Evolutionary conservation across 2,888 invertebrate species (phyloP).

Genomic region (Agriopis leucophaearia): DNA sequence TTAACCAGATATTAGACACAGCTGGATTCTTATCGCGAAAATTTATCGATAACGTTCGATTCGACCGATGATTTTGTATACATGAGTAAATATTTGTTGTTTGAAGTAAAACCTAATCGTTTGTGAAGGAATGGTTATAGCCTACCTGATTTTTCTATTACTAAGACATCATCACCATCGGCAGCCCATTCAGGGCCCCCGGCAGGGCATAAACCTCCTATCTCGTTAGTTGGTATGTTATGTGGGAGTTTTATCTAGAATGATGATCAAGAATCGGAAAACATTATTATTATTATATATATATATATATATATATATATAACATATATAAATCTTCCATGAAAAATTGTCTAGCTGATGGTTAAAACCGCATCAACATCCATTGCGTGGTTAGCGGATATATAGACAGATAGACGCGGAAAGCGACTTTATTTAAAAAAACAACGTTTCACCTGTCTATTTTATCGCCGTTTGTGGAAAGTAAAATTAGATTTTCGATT

Average conservation of each 20-base stretch:
- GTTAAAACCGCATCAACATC: too few relatives aligned
- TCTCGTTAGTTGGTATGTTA: too few relatives aligned
- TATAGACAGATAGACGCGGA: too few relatives aligned
- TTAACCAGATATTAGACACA: conserved; percentile 18
- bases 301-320: too few relatives aligned
- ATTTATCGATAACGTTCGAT: conserved; percentile 38
- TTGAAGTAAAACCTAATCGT: background rate
- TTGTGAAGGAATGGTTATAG: background rate
- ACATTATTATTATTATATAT: too few relatives aligned
- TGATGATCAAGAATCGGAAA: too few relatives aligned
- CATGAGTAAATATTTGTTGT: conserved; percentile 14
- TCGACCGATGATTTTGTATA: conserved; percentile 33
- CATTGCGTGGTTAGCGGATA: too few relatives aligned
- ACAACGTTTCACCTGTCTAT: background rate
- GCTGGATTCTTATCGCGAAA: conserved; percentile 35
- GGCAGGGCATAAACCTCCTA: background rate
- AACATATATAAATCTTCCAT: too few relatives aligned
- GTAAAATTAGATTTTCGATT: background rate
- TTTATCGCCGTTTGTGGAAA: background rate
- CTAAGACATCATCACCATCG: background rate
- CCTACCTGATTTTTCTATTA: conserved; percentile 16
- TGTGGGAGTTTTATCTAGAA: too few relatives aligned
- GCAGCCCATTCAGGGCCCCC: background rate
- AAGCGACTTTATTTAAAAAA: too few relatives aligned
- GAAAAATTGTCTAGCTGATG: too few relatives aligned